phyloP scores from a whole-genome alignment of 2,113 vertebrate species.

The Apaloderma vittatum region DNA sequence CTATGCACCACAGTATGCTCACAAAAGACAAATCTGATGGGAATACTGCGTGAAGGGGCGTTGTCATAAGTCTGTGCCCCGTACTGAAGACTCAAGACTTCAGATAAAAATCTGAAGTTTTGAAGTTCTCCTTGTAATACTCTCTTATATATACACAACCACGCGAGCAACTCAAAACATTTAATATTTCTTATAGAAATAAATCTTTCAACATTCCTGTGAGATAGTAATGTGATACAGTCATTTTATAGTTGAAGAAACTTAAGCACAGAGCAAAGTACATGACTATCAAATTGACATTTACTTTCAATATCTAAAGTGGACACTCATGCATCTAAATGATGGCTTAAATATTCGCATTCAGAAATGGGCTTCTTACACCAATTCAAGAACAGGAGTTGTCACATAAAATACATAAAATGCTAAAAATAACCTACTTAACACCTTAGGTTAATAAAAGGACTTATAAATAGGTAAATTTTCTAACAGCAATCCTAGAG shows the following conservation, averaged over 20 bases:
- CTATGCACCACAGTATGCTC: neutral
- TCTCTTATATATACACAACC: neutral
- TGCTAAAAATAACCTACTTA: neutral
- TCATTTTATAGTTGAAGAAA: constrained; percentile 28
- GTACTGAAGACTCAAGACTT: neutral
- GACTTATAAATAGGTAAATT: neutral
- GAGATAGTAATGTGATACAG: neutral
- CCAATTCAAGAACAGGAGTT: neutral
- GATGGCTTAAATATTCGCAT: neutral
- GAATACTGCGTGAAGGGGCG: neutral
- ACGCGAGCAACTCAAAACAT: neutral
- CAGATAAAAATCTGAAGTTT: neutral
- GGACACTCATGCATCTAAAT: neutral
- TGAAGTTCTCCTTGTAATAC: neutral
- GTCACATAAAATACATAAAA: neutral
- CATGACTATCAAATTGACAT: neutral
- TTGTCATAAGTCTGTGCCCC: neutral
- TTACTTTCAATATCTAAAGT: neutral
- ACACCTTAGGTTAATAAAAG: neutral
- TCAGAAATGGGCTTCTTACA: neutral
- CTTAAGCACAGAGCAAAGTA: neutral
- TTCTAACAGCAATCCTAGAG: neutral
- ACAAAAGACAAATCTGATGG: neutral
- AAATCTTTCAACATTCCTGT: neutral
- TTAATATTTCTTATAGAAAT: neutral